Conservation (phyloP, 2,797 vertebrate genomes). For the Fringilla coelebs region DNA sequence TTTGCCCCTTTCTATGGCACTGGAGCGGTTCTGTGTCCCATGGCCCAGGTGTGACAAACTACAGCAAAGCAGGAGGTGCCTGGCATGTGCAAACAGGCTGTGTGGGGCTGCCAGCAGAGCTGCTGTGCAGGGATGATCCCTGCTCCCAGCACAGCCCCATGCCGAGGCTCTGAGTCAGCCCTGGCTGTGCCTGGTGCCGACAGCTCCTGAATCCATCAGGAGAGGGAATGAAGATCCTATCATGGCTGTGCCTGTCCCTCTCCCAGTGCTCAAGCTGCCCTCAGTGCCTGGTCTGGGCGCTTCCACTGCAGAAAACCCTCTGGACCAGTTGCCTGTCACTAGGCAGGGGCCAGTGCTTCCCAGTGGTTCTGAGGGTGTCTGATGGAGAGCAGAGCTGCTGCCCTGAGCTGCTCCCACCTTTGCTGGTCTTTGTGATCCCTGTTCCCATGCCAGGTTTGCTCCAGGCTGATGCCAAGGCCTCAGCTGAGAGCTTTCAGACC, state of each 20-base stretch:
- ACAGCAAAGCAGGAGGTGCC: neutral
- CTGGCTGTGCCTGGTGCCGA: neutral
- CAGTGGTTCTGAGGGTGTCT: neutral
- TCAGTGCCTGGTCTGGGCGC: rapidly evolving
- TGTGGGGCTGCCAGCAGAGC: neutral
- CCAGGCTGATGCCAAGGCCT: neutral
- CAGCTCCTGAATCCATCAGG: neutral
- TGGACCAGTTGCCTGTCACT: neutral
- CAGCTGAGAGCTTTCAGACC: rapidly evolving
- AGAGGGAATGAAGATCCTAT: neutral
- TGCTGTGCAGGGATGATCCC: neutral
- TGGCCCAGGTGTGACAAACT: neutral
- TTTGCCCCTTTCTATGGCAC: neutral
- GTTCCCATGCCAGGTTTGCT: neutral
- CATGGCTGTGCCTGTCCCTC: neutral
- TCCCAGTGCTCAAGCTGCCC: neutral
- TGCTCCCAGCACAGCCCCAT: neutral
- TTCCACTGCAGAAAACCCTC: neutral
- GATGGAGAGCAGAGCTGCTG: neutral
- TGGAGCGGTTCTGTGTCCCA: rapidly evolving
- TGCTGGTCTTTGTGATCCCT: neutral
- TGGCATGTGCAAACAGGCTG: neutral
- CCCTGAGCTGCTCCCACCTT: neutral
- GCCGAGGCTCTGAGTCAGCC: neutral
- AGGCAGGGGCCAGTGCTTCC: neutral